These are phyloP conservation scores for Furcifer pardalis DNA, from an alignment of 2,797 vertebrate species.

Conservation along the genomic window DNA sequence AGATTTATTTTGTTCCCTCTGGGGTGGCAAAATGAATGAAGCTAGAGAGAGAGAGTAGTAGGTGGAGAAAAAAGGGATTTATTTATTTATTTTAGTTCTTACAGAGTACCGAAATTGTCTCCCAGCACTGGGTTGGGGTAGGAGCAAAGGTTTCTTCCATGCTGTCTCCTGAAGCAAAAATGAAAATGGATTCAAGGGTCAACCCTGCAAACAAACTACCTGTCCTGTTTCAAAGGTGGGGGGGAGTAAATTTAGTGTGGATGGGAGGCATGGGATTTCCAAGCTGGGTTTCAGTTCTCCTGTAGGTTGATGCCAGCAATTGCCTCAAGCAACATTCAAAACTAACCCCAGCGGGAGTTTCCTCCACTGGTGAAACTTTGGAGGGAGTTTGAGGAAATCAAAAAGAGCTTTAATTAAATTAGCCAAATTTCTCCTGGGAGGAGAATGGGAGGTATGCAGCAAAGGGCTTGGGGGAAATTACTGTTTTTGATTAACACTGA, in stretches of 20 bases:
- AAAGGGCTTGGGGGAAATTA: no score
- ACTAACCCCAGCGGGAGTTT: not conserved
- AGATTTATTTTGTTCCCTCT: constrained; percentile 44
- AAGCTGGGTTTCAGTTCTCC: not conserved
- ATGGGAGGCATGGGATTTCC: not conserved
- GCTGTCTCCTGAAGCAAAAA: not conserved
- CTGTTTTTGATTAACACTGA: no score
- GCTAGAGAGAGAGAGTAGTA: not conserved
- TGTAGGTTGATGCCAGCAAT: not conserved
- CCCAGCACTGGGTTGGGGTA: not conserved
- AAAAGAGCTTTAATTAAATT: not conserved
- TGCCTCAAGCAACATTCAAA: not conserved
- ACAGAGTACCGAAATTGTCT: not conserved
- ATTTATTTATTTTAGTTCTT: not conserved
- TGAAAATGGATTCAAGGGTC: not conserved
- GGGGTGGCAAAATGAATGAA: not conserved
- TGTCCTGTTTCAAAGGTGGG: not conserved
- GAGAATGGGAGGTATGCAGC: not conserved
- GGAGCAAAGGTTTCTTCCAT: no score
- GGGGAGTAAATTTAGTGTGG: not conserved
- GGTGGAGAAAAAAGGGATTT: not conserved
- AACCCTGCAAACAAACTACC: not conserved
- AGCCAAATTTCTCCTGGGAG: no score
- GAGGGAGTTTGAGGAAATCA: not conserved
- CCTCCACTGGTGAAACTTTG: not conserved